A percentile compares a stretch with the other conserved stretches of the same genome.
phyloP scores from a whole-genome alignment of 2,888 invertebrate genomes.

The Lutraria lutraria region DNA sequence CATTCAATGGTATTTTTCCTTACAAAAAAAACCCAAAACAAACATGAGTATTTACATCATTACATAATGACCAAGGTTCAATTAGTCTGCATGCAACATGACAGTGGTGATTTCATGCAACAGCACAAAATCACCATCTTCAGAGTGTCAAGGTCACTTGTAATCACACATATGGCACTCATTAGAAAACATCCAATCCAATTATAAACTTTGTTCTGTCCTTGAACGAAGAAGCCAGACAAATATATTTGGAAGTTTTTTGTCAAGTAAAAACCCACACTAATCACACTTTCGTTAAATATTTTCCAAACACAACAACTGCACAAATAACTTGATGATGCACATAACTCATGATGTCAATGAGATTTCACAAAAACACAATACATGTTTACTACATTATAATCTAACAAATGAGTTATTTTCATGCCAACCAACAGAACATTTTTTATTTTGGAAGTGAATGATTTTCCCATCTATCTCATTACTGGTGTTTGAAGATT shows the following conservation, averaged over 20 bases:
- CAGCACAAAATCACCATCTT: not conserved
- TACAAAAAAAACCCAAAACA: too few species aligned
- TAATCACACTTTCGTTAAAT: not conserved
- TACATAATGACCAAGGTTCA: too few species aligned
- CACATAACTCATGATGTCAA: not conserved
- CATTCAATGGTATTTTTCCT: too few species aligned
- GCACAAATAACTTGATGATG: not conserved
- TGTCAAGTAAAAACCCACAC: not conserved
- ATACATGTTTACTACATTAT: not conserved
- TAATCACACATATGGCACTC: not conserved
- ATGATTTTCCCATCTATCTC: too few species aligned
- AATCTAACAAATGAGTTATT: not conserved
- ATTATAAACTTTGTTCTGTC: not conserved
- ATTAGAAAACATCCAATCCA: not conserved
- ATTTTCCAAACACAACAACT: slow-evolving; percentile 1
- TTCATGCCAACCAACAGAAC: not conserved
- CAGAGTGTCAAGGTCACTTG: not conserved
- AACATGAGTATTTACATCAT: too few species aligned
- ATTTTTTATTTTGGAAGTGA: too few species aligned
- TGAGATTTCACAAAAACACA: not conserved
- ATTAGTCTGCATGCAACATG: not conserved
- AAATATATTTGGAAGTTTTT: too few species aligned
- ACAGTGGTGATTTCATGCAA: not conserved
- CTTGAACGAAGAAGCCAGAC: not conserved
- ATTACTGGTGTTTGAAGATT: too few species aligned